Evolutionary conservation across 1,140 invertebrate species (phyloP).

Genomic region (Lasioglossum albipes): DNA sequence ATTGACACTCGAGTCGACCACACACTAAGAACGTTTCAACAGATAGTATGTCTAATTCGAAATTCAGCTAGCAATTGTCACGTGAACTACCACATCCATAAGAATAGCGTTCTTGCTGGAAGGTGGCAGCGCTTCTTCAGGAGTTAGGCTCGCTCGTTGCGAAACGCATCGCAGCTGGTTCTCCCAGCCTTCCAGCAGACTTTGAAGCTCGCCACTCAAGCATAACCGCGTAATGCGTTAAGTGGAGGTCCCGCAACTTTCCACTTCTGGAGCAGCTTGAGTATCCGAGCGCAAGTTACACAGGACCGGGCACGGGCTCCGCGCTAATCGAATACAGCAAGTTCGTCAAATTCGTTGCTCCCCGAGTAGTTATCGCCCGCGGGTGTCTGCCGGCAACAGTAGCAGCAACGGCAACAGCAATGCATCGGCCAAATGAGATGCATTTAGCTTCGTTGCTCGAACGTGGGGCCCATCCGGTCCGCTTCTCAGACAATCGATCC

Average conservation of each 20-base stretch:
- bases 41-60: no score
- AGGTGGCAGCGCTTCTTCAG: no score
- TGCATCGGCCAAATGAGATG: constrained; percentile 19
- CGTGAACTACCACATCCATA: no score
- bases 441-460: constrained; percentile 12
- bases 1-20: no score
- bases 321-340: constrained; percentile 60
- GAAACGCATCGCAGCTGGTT: not conserved
- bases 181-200: constrained; percentile 21
- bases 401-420: not conserved
- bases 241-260: constrained; percentile 59
- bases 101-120: no score
- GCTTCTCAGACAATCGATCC: not conserved
- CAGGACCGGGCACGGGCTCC: constrained; percentile 12
- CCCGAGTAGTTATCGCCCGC: constrained; percentile 41
- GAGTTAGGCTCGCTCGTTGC: no score
- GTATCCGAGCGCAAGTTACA: constrained; percentile 55
- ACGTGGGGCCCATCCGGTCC: not conserved
- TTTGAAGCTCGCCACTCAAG: constrained; percentile 43
- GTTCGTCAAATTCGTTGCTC: constrained; percentile 61
- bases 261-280: constrained; percentile 58
- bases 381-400: not conserved
- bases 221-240: constrained; percentile 57
- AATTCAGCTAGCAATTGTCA: no score
- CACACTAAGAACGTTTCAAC: no score